Conservation (phyloP, 2,113 vertebrate genomes). For the Phalacrocorax carbo region DNA sequence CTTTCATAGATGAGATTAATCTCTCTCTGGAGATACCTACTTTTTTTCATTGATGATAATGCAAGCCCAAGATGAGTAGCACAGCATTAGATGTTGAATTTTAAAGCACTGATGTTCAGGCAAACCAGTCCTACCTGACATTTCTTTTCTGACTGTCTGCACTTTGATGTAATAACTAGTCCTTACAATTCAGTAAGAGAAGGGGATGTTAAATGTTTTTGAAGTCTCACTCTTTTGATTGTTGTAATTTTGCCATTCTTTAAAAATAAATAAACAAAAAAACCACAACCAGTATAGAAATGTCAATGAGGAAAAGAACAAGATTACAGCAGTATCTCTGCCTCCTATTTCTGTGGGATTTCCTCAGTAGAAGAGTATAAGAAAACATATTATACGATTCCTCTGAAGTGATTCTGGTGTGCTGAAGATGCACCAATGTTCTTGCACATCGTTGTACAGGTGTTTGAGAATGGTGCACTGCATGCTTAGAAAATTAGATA, state of each 20-base stretch:
- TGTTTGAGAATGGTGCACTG: not conserved
- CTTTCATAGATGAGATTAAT: constrained; percentile 26
- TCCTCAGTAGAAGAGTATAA: not conserved
- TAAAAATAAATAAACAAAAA: not conserved
- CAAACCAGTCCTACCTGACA: not conserved
- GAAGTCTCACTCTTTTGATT: not conserved
- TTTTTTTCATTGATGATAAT: not conserved
- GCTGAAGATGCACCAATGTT: not conserved
- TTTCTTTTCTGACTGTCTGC: constrained; percentile 8
- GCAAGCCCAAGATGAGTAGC: not conserved
- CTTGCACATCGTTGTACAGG: too few relatives aligned
- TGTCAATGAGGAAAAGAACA: not conserved
- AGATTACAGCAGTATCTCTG: not conserved
- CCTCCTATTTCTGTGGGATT: not conserved
- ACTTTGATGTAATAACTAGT: constrained; percentile 21
- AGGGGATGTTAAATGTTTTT: not conserved
- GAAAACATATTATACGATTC: not conserved
- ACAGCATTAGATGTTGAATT: not conserved
- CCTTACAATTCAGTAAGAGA: not conserved
- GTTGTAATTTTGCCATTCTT: not conserved
- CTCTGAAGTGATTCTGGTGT: not conserved
- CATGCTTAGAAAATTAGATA: not conserved
- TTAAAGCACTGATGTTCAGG: not conserved
- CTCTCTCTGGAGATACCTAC: constrained; percentile 9
- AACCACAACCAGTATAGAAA: not conserved